Conservation (phyloP, 1,140 invertebrate species). For the Diprion similis region DNA sequence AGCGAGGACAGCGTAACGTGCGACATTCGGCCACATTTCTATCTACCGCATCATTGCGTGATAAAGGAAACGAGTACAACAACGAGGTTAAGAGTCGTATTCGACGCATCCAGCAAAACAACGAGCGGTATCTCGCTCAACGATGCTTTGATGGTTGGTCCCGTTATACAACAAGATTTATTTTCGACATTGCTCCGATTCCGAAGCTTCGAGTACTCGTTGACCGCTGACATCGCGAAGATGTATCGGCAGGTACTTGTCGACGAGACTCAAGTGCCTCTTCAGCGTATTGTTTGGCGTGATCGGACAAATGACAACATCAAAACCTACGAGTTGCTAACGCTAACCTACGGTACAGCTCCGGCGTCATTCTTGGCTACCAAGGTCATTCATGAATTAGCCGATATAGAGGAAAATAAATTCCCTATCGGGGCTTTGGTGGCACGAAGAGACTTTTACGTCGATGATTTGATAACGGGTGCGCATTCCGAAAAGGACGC, state of each 20-base stretch:
- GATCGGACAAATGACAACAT: conserved; percentile 30
- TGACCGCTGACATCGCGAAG: conserved; percentile 51
- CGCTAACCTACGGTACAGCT: conserved; percentile 50
- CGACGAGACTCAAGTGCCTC: conserved; percentile 33
- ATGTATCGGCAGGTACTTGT: conserved; percentile 55
- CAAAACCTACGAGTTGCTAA: conserved; percentile 41
- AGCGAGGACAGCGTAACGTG: conserved; percentile 29
- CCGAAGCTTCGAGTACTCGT: conserved; percentile 36
- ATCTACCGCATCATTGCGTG: conserved; percentile 42
- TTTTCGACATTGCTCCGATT: conserved; percentile 36
- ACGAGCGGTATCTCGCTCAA: conserved; percentile 28
- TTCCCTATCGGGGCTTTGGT: conserved; percentile 19
- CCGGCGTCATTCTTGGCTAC: conserved; percentile 41
- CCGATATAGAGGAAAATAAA: conserved; percentile 35
- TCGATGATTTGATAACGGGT: conserved; percentile 53
- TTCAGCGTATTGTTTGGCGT: conserved; percentile 54
- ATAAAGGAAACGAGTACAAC: conserved; percentile 31
- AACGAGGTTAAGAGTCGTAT: conserved; percentile 43
- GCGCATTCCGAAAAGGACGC: conserved; percentile 36
- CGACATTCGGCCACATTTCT: conserved; percentile 23
- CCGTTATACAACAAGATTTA: conserved; percentile 22
- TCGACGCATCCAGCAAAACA: conserved; percentile 31
- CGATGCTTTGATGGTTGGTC: conserved; percentile 24
- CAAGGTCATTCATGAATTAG: conserved; percentile 18
- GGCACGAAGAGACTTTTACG: conserved; percentile 37